Evolutionary conservation across 2,888 invertebrate genomes (phyloP), one percentile per base, ranked within the genome.

Genomic region (Noctua pronuba): DNA sequence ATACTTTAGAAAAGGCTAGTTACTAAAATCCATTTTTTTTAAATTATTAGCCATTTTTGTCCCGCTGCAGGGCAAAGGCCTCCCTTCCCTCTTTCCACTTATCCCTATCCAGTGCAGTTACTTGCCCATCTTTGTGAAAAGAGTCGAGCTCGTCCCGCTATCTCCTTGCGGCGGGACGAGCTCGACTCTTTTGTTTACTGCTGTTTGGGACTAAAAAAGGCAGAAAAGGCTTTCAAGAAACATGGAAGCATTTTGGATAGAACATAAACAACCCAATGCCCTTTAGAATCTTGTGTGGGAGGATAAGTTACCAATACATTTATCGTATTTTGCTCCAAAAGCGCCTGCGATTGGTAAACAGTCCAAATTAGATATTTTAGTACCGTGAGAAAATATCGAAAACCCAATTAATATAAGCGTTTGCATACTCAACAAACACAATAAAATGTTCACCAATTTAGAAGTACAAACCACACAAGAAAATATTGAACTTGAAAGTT

Each of bases 331-430:
- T n/a, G 28, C n/a, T 74, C 13, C 16, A 4, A 69, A 78, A 67
- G 38, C 55, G 18, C 60, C n/a, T 44, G 64, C 35, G 10, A 79
- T 75, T 44, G 52, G 52, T 60, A 79, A 73, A 75, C 24, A 65
- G 35, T 11, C 66, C 58, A 67, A 83, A 85, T 65, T 38, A 67
- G 52, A 65, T 46, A 69, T 21, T 28, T 28, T 35, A 21, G 52
- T 18, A 68, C 55, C 80, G 83, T 84, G 84, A 71, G 84, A 86
- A 79, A 71, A 70, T 65, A 49, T 66, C 21, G 8, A 67, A 73
- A 8, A 8, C 10, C 13, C 31, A 55, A 67, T 64, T 49, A 73
- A 66, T 81, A 79, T 46, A 49, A 41, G 24, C 66, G 1, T 13
- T 62, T 31, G 21, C n/a, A 21, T 62, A 46, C 44, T 58, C 67